A percentile compares a stretch with the other conserved stretches of the same genome.
phyloP scores from a whole-genome alignment of 30 jellyfish, hydroid and myxozoan genomes.

The Euphysa ruthae region DNA sequence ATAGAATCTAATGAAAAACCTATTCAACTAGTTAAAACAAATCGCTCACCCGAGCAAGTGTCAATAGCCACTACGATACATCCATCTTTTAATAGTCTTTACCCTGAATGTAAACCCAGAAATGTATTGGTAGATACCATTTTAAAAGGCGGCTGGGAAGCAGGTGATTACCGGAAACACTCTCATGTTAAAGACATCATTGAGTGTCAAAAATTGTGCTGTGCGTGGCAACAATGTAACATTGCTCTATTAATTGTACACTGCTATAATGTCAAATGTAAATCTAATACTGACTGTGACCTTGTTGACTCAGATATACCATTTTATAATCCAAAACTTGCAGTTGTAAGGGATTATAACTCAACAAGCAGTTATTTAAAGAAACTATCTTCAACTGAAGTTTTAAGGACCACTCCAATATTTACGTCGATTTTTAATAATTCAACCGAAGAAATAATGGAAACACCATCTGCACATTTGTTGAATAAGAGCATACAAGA shows the following conservation, averaged over 20 bases:
- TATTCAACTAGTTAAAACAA: too few relatives aligned
- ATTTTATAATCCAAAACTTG: conserved; percentile 58
- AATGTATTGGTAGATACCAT: conserved; percentile 31
- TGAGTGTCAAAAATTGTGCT: conserved; percentile 56
- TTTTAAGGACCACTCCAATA: too few relatives aligned
- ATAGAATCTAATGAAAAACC: too few relatives aligned
- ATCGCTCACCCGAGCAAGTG: not conserved
- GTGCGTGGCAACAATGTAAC: conserved; percentile 56
- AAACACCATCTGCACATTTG: too few relatives aligned
- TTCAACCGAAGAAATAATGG: too few relatives aligned
- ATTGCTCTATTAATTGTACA: conserved; percentile 77
- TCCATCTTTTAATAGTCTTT: not conserved
- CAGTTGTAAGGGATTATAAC: conserved; percentile 60
- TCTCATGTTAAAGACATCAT: conserved; percentile 37
- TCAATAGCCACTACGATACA: not conserved
- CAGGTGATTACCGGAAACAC: conserved; percentile 60
- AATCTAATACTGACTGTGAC: conserved; percentile 22
- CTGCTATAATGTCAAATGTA: conserved; percentile 74
- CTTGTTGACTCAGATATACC: conserved; percentile 43
- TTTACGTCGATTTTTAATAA: too few relatives aligned
- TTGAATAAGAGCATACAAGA: too few relatives aligned
- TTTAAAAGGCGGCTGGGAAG: conserved; percentile 78
- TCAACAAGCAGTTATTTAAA: too few relatives aligned
- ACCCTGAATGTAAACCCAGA: conserved; percentile 10
- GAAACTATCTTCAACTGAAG: too few relatives aligned